Evolutionary conservation across 1,140 invertebrate genomes (phyloP).

Genomic region (Drosophila tristis): DNA sequence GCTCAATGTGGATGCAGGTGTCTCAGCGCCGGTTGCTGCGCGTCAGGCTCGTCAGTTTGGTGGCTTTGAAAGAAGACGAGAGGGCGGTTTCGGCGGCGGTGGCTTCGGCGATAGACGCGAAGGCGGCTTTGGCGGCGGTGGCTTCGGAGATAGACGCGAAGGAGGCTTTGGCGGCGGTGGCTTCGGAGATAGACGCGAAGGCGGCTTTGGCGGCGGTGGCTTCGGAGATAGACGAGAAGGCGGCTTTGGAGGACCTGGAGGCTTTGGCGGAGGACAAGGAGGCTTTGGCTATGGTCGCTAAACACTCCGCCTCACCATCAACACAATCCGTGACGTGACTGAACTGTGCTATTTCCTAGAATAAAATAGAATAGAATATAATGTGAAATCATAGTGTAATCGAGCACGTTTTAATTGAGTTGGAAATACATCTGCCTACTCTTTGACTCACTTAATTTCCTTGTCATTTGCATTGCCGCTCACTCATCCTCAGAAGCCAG

Average conservation of each 20-base stretch:
- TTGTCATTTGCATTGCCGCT: conserved; percentile 37
- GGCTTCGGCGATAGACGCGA: background rate
- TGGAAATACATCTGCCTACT: conserved; percentile 28
- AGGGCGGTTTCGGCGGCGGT: background rate
- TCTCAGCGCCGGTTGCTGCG: background rate
- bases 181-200: background rate
- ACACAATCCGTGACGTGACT: conserved; percentile 24
- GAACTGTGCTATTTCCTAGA: conserved; percentile 27
- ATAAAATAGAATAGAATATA: conserved; percentile 19
- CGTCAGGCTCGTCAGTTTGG: conserved; percentile 27
- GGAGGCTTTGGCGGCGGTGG: background rate
- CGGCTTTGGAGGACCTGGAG: conserved; percentile 14
- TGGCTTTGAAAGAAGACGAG: background rate
- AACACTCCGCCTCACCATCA: conserved; percentile 1
- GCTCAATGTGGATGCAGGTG: conserved; percentile 33
- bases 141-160: background rate
- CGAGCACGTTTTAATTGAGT: conserved; percentile 43
- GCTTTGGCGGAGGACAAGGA: conserved; percentile 2
- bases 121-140: conserved; percentile 4
- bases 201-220: background rate
- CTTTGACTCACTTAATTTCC: conserved; percentile 45
- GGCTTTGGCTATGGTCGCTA: conserved; percentile 20
- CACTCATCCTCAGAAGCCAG: too few relatives aligned
- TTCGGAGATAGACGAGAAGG: background rate
- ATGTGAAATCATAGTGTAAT: conserved; percentile 40